Evolutionary conservation across 2,888 invertebrate species (phyloP), one percentile per base, ranked within the genome.

Genomic region (Copidosoma aretas): DNA sequence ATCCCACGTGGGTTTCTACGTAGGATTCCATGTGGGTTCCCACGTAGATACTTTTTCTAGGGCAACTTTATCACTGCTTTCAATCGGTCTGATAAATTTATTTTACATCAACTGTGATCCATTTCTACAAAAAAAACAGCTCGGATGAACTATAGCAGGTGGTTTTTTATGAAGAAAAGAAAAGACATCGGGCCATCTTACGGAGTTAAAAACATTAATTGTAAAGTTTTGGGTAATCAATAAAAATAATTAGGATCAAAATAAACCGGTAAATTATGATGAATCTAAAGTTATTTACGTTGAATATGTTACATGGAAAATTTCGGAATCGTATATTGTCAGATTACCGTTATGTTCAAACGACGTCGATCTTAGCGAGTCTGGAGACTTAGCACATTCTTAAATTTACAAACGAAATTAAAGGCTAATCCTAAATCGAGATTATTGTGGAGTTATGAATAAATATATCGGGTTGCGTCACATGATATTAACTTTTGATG

Each of bases 201-300:
- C 52, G 1, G 19, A 19, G 3, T 19, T 32, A 1, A 8, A 32
- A 3, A 32, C n/a, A 4, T 22, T 49, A n/a, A 25, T 60, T 10
- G 22, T 1, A 25, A 58, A 25, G 10, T 64, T 64, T 24, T 57
- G 58, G 57, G 58, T 57, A 46, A 57, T 25, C 1, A 24, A 56
- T 17, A 43, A 56, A 22, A 15, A 57, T 1, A 15, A 22, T 12
- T 32, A 15, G n/a, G 25, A 4, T 10, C 17, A 32, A 22, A 22
- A 19, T 19, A 1, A 24, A 10, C 10, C 49, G 1, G 15, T 15
- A 12, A n/a, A 51, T 46, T 25, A 64, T 43, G n/a, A 39, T 10
- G 22, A 56, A 24, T 57, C 10, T 49, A 49, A 57, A 39, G 24
- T 15, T 15, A 57, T 57, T 17, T 57, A 43, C n/a, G 2, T 12